Base-by-base conservation (phyloP, 35 echinoderm and acorn worm species). In the Diadema setosum region DNA sequence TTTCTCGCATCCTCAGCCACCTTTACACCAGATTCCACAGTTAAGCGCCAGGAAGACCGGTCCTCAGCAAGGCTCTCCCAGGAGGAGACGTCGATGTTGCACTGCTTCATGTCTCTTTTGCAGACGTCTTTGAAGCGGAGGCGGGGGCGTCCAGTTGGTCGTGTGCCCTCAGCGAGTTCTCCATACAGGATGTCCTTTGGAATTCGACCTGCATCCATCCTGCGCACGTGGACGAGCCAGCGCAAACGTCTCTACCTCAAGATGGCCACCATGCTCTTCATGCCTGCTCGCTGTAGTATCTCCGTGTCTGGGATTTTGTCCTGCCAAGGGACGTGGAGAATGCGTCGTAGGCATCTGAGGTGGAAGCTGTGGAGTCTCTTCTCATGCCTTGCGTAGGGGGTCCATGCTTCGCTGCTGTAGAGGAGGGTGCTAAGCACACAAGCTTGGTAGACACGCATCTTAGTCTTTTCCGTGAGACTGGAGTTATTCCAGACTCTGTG, bases 401-500 rank as follows among this genome's bases (percentile, higher is more conserved):
- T 80, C 75, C 75, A 80, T 80, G 36, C 5, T 40, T 36, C 75
- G 40, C 75, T 80, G 75, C 75, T 39, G 42, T 80, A 80, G 3
- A n/a, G n/a, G n/a, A 80, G 75, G 24, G 35, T 80, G 75, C 36
- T 80, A 4, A 80, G 8, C 29, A 80, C 75, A 80, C 75, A 80
- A 8, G 75, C 75, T n/a, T 70, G 65, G 31, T 70, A 70, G 31
- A 70, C 65, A 11, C 31, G 18, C 20, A 70, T 11, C 29, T 70
- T 70, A 27, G 65, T 70, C 65, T 23, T 70, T 27, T 14, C 29
- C n/a, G n/a, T n/a, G n/a, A 33, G 65, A 12, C 65, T 20, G 65
- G 18, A 12, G 65, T 89, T 89, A 6, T 26, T 14, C 91, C 91
- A 93, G 26, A 88, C 91, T 48, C 85, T 39, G 43, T 88, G 87